Base-by-base conservation (phyloP, 2,888 invertebrate genomes). In the Venusia cambrica region DNA sequence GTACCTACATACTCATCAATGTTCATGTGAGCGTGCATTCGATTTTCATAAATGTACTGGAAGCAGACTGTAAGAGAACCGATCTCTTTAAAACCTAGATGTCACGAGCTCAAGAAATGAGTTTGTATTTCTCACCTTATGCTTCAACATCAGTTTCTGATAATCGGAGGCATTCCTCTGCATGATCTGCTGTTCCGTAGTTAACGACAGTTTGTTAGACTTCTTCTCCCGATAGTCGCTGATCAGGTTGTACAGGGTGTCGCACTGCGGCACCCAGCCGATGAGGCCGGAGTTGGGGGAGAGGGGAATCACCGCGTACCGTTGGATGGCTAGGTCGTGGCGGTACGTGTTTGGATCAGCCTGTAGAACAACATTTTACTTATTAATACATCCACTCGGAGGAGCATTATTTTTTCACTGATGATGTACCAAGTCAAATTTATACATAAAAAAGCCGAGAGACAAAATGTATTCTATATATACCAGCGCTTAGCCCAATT, bases 241-340 rank as follows among this genome's bases (percentile, higher is more conserved):
- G 55, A 99, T 98, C 1, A 99, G 90, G 1, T 98, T 95, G 72
- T 99, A 99, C 7, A 99, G 87, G 0, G 99, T 99, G 81, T 99
- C 99, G 77, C 98, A 98, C 71, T 99, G 97, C 0, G 99, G 99
- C 34, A 99, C 98, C 99, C 99, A 99, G 39, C 99, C 97, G 50
- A 98, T 97, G 12, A 99, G 89, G 0, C 99, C 99, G 2, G 98
- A 98, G 80, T 99, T 99, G 0, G 98, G 98, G 12, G 98, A 98
- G 27, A 99, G 83, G 0, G 99, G 99, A 57, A 99, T 97, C 4
- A 99, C 99, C 0, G 99, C 97, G 71, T 99, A 99, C 22, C 99
- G 89, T 87, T 97, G 94, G 53, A 87, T 85, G 6, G 83, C 85
- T 1, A 96, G 81, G 74, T 98, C 97, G 51, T 96, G 90, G 18